These are phyloP conservation scores for Pangasius krempfi DNA, from an alignment of 2,797 vertebrate genomes.

Conservation along the genomic window DNA sequence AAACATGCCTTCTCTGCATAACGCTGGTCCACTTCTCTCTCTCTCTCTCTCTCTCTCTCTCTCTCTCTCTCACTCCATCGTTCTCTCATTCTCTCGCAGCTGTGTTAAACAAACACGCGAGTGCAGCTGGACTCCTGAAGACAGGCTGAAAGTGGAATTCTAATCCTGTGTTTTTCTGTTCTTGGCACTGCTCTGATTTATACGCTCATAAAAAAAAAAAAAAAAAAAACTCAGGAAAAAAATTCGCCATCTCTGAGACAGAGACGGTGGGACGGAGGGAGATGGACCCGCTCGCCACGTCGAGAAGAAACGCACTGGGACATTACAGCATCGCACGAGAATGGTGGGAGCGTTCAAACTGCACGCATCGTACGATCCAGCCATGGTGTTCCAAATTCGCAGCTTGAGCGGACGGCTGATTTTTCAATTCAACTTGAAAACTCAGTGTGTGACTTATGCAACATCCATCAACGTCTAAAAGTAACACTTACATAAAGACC, in stretches of 20 bases:
- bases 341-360: constrained; percentile 13
- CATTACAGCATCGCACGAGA: constrained; percentile 20
- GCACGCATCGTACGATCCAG: not conserved
- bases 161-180: constrained; percentile 74
- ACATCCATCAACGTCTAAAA: constrained; percentile 55
- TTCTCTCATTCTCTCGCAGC: constrained; percentile 65
- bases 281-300: constrained; percentile 1
- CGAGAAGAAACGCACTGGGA: constrained; percentile 7
- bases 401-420: not conserved
- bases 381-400: not conserved
- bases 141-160: constrained; percentile 80
- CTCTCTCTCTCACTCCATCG: constrained; percentile 56
- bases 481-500: constrained; percentile 62
- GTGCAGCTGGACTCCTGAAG: constrained; percentile 80
- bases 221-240: constrained; percentile 39
- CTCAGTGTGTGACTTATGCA: constrained; percentile 26
- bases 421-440: not conserved
- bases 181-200: constrained; percentile 79
- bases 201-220: constrained; percentile 78
- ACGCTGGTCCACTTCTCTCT: constrained; percentile 65
- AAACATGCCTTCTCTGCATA: constrained; percentile 73
- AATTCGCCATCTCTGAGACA: constrained; percentile 63
- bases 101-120: constrained; percentile 78
- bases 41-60: constrained; percentile 8
- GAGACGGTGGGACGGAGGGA: constrained; percentile 31